Conservation (phyloP, 2,888 invertebrate genomes). For the Trichacis sp. region DNA sequence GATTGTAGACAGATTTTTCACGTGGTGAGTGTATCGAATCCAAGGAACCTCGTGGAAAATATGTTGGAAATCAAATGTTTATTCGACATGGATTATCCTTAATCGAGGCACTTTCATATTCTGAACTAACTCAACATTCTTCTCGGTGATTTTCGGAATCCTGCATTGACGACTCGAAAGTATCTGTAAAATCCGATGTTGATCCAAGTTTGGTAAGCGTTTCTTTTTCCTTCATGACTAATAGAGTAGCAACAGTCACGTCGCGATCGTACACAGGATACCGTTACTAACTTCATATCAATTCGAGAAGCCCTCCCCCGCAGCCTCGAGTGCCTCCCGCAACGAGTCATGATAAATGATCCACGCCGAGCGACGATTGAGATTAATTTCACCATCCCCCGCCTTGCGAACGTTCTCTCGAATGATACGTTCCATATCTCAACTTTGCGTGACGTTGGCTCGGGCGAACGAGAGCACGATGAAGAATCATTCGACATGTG, state of each 20-base stretch:
- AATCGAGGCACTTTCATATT: too few relatives aligned
- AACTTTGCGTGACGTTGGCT: slow-evolving; percentile 31
- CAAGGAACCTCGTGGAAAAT: too few relatives aligned
- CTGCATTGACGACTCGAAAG: neutral
- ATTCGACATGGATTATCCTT: too few relatives aligned
- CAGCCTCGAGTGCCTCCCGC: slow-evolving; percentile 45
- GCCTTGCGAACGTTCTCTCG: slow-evolving; percentile 36
- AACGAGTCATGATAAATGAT: slow-evolving; percentile 67
- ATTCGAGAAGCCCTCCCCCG: slow-evolving; percentile 50
- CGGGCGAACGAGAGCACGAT: slow-evolving; percentile 5
- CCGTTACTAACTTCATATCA: slow-evolving; percentile 63
- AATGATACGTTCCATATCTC: slow-evolving; percentile 45
- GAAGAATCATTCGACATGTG: slow-evolving; percentile 2
- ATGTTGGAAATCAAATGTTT: too few relatives aligned
- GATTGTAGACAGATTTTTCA: neutral
- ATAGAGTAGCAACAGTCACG: slow-evolving; percentile 57
- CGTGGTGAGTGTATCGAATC: too few relatives aligned
- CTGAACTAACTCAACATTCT: too few relatives aligned
- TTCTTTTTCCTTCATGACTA: slow-evolving; percentile 50
- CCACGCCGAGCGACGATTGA: slow-evolving; percentile 57
- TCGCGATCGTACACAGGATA: slow-evolving; percentile 62
- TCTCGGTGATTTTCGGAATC: too few relatives aligned
- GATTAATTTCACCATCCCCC: slow-evolving; percentile 61
- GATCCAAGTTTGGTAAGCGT: slow-evolving; percentile 1
- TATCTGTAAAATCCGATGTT: neutral